Conservation (phyloP, 2,113 vertebrate genomes). For the Strix uralensis region DNA sequence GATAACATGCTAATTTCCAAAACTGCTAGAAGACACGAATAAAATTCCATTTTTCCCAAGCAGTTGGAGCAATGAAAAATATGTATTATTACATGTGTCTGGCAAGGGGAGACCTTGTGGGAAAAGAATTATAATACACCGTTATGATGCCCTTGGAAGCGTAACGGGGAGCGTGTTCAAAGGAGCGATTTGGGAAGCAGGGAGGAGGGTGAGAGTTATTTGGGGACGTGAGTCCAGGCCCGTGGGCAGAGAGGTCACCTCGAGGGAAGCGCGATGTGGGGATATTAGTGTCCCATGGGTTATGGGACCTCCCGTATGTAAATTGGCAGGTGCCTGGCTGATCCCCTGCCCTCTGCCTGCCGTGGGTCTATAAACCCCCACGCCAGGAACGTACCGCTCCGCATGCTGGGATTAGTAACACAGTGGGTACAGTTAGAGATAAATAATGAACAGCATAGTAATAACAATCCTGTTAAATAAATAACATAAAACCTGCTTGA, state of each 20-base stretch:
- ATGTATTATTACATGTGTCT: slow-evolving; percentile 9
- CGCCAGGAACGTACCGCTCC: neutral
- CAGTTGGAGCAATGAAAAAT: neutral
- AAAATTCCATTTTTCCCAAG: neutral
- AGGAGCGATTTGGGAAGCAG: neutral
- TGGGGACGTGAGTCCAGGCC: neutral
- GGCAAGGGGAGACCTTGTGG: slow-evolving; percentile 4
- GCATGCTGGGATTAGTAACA: neutral
- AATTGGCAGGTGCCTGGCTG: neutral
- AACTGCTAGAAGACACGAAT: neutral
- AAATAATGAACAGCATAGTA: neutral
- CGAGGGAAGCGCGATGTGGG: too few relatives aligned
- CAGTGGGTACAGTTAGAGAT: neutral
- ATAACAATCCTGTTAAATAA: neutral
- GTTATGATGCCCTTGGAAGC: neutral
- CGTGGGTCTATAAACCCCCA: neutral
- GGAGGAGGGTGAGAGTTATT: neutral
- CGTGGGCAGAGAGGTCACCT: neutral
- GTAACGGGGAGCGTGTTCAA: neutral
- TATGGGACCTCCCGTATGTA: neutral
- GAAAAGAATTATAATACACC: slow-evolving; percentile 27
- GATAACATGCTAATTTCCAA: neutral
- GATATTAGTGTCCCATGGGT: too few relatives aligned
- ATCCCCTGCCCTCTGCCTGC: neutral
- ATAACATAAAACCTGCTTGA: neutral